phyloP scores from a whole-genome alignment of 2,113 vertebrate species.

The Suricata suricatta region DNA sequence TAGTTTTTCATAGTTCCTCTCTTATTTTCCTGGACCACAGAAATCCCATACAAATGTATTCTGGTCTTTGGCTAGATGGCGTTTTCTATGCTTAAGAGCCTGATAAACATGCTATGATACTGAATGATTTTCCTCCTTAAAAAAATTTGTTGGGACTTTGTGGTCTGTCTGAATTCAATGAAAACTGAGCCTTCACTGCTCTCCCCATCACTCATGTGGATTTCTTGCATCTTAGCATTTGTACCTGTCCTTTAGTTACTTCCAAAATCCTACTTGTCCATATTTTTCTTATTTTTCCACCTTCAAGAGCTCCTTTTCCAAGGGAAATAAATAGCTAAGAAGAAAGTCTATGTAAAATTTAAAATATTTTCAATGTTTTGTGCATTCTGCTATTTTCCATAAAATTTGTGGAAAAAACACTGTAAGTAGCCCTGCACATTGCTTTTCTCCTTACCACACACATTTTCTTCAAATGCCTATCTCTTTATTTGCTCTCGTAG shows the following conservation, averaged over 20 bases:
- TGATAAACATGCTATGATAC: background rate
- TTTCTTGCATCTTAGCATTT: background rate
- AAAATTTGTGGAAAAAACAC: background rate
- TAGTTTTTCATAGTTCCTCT: background rate
- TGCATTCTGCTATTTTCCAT: background rate
- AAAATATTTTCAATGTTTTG: background rate
- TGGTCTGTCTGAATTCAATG: background rate
- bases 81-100: background rate
- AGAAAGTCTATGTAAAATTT: background rate
- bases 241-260: background rate
- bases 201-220: background rate
- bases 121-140: background rate
- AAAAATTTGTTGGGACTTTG: background rate
- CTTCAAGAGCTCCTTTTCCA: background rate
- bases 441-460: background rate
- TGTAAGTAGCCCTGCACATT: background rate
- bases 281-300: background rate
- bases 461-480: background rate
- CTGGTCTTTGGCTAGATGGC: background rate
- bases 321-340: background rate
- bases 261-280: background rate
- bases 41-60: background rate
- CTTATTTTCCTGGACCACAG: background rate
- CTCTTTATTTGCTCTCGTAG: background rate
- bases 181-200: conserved; percentile 1